phyloP scores from a whole-genome alignment of 2,797 vertebrate species.

The Anabas testudineus region DNA sequence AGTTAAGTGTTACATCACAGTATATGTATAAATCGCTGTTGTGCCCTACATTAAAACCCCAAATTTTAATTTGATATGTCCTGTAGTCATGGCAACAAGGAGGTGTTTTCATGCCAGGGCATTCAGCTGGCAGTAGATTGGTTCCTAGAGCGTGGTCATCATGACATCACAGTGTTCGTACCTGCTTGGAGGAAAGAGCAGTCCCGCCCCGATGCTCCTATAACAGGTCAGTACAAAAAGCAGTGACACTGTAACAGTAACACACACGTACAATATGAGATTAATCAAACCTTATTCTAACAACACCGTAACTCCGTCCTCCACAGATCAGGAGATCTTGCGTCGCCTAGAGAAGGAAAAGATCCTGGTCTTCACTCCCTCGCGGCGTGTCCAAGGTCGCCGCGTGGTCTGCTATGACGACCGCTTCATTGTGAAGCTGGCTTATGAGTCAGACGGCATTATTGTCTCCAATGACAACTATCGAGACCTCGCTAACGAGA shows the following conservation, averaged over 20 bases:
- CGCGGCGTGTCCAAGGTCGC: constrained; percentile 91
- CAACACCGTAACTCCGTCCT: neutral
- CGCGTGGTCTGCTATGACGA: constrained; percentile 95
- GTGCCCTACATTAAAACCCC: neutral
- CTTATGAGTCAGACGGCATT: constrained; percentile 93
- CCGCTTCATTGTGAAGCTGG: constrained; percentile 94
- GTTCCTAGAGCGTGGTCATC: constrained; percentile 95
- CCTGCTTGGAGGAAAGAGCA: constrained; percentile 97
- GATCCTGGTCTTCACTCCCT: constrained; percentile 93
- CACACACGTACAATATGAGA: neutral
- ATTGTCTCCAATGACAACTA: constrained; percentile 97
- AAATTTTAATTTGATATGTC: constrained; percentile 5
- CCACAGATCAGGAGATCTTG: constrained; percentile 91
- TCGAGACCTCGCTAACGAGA: constrained; percentile 93
- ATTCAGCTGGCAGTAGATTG: constrained; percentile 95
- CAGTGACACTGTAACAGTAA: neutral
- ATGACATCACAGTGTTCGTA: constrained; percentile 94
- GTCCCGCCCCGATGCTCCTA: constrained; percentile 93
- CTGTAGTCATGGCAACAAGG: constrained; percentile 95
- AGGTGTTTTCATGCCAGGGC: constrained; percentile 96
- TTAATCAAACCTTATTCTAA: fast-evolving
- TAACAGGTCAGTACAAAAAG: constrained; percentile 85
- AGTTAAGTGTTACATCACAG: no score
- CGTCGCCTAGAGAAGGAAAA: constrained; percentile 94
- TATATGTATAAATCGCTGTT: neutral